Conservation (phyloP, 2,797 vertebrate species). For the Phoeniculus purpureus region DNA sequence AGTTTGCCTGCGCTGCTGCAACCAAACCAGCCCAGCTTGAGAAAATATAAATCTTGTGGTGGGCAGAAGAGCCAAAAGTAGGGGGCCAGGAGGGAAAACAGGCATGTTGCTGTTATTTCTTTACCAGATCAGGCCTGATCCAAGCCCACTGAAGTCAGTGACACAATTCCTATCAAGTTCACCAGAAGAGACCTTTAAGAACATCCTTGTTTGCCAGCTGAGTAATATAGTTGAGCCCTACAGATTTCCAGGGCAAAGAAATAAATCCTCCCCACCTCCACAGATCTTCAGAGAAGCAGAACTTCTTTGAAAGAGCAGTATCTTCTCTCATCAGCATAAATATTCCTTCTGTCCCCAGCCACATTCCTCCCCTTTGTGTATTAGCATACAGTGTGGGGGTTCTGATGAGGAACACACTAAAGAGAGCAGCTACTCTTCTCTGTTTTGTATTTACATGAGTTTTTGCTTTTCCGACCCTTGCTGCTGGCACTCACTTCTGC, state of each 20-base stretch:
- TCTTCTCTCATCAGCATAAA: background rate
- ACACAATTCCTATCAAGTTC: background rate
- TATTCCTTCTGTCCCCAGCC: background rate
- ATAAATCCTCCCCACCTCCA: background rate
- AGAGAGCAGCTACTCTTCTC: background rate
- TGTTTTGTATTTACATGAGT: background rate
- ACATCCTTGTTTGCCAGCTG: background rate
- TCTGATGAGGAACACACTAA: background rate
- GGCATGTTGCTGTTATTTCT: background rate
- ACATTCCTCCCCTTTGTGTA: background rate
- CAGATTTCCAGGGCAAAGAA: background rate
- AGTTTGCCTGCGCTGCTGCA: background rate
- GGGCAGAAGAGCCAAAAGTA: background rate
- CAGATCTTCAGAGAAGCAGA: background rate
- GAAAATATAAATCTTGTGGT: background rate
- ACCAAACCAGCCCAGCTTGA: slow-evolving; percentile 10
- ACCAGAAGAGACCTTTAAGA: background rate
- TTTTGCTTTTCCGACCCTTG: background rate
- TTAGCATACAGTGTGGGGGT: background rate
- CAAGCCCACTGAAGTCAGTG: background rate
- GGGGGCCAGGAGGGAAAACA: background rate
- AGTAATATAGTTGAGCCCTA: background rate
- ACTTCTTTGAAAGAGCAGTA: background rate
- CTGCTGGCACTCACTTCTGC: background rate
- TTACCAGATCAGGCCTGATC: slow-evolving; percentile 9